Percentiles rank a stretch among this genome's conserved stretches.
These are phyloP conservation scores for Dendrophyllia cribrosa DNA, from an alignment of 64 coral and sea anemone genomes.

Conservation along the genomic window DNA sequence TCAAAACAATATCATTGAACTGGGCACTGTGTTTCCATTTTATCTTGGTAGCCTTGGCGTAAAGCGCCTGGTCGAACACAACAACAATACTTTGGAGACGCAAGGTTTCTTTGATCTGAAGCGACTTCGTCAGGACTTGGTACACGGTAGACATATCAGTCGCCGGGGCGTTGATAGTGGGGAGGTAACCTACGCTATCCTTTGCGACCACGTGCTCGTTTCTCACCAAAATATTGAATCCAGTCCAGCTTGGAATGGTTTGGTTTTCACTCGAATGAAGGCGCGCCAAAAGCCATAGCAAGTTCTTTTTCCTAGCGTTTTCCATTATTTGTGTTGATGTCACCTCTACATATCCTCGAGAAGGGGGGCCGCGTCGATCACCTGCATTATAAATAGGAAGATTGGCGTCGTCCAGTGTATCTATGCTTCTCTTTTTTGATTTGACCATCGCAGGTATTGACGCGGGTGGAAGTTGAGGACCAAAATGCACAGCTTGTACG, in stretches of 20 bases:
- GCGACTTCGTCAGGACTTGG: constrained; percentile 16
- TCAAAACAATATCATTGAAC: constrained; percentile 44
- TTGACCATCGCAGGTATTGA: background rate
- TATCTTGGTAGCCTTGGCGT: constrained; percentile 38
- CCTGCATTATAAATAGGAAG: constrained; percentile 30
- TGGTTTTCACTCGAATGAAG: constrained; percentile 41
- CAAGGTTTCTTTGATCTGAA: constrained; percentile 39
- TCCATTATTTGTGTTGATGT: background rate
- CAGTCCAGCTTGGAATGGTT: constrained; percentile 51
- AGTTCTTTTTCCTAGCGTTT: constrained; percentile 30
- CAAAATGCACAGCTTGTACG: constrained; percentile 31
- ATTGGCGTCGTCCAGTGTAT: background rate
- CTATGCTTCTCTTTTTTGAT: constrained; percentile 54
- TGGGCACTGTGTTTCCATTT: constrained; percentile 47
- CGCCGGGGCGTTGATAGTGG: constrained; percentile 46
- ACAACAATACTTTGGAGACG: constrained; percentile 29
- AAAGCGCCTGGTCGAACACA: constrained; percentile 45
- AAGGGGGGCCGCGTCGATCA: constrained; percentile 15
- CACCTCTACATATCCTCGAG: constrained; percentile 46
- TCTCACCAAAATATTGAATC: constrained; percentile 47
- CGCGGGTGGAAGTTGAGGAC: constrained; percentile 10
- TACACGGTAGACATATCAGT: constrained; percentile 57
- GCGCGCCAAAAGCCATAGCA: constrained; percentile 45
- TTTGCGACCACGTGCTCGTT: constrained; percentile 20
- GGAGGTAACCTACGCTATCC: constrained; percentile 60